These are phyloP conservation scores for Campoplex nolae DNA, from an alignment of 2,888 invertebrate genomes.

Conservation along the genomic window DNA sequence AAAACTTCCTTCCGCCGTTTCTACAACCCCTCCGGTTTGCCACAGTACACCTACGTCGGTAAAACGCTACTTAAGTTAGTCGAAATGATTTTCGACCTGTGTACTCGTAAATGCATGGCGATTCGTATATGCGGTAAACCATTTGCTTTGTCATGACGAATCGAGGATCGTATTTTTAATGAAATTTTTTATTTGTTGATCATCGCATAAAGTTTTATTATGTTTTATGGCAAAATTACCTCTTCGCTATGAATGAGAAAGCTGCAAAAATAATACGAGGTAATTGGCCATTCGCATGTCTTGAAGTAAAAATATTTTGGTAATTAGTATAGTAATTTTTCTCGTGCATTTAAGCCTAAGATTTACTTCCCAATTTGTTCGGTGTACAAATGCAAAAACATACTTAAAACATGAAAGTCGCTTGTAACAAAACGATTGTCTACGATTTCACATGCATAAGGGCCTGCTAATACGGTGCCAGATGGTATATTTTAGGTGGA, in stretches of 20 bases:
- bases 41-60: slow-evolving; percentile 55
- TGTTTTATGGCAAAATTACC: too few relatives aligned
- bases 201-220: too few relatives aligned
- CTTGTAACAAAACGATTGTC: slow-evolving; percentile 25
- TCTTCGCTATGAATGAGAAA: too few relatives aligned
- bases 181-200: neutral
- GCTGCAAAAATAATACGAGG: too few relatives aligned
- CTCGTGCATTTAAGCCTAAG: neutral
- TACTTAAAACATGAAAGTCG: slow-evolving; percentile 26
- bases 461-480: neutral
- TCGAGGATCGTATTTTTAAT: neutral
- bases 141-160: too few relatives aligned
- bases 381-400: neutral
- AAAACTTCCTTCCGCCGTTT: slow-evolving; percentile 79
- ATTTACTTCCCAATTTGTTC: neutral
- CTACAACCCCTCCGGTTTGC: slow-evolving; percentile 60
- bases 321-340: neutral
- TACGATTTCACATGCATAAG: slow-evolving; percentile 8
- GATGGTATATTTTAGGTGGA: slow-evolving; percentile 10
- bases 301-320: neutral
- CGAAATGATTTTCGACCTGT: slow-evolving; percentile 14
- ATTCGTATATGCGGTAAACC: neutral
- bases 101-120: neutral
- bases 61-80: slow-evolving; percentile 43
- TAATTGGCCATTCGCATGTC: neutral